A percentile compares a stretch with the other conserved stretches of the same genome.
phyloP scores from a whole-genome alignment of 2,113 vertebrate genomes.

The Epinephelus fuscoguttatus region DNA sequence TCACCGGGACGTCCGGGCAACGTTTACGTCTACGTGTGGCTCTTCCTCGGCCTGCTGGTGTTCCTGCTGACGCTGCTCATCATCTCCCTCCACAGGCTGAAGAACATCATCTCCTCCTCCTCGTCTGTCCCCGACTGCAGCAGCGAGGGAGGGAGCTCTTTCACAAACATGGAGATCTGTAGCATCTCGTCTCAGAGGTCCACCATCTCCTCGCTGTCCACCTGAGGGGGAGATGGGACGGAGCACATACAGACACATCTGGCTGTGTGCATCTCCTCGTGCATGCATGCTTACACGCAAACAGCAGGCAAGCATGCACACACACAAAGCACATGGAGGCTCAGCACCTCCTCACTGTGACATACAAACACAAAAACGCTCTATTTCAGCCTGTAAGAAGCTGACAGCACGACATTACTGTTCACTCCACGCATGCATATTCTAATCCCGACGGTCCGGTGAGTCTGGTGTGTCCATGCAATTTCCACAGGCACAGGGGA shows the following conservation, averaged over 20 bases:
- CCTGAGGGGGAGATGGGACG: conserved; percentile 82
- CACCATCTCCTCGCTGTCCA: conserved; percentile 92
- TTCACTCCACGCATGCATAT: conserved; percentile 30
- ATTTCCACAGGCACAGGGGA: conserved; percentile 7
- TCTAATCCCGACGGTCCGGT: conserved; percentile 2
- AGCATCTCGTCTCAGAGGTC: conserved; percentile 94
- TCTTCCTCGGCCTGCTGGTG: conserved; percentile 95
- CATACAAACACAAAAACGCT: conserved; percentile 36
- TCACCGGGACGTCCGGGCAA: conserved; percentile 85
- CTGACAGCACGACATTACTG: not conserved
- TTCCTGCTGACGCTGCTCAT: conserved; percentile 94
- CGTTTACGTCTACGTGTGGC: conserved; percentile 94
- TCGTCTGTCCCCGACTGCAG: conserved; percentile 92
- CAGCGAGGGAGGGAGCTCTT: conserved; percentile 94
- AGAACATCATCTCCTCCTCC: conserved; percentile 96
- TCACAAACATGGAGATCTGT: conserved; percentile 98
- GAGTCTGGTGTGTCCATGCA: not conserved
- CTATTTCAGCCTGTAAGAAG: conserved; percentile 2
- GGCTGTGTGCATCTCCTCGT: not conserved
- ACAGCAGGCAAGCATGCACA: conserved; percentile 5
- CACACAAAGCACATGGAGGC: not conserved
- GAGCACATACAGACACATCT: not conserved
- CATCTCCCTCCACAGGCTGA: conserved; percentile 96
- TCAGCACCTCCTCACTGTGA: conserved; percentile 18
- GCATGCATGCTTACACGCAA: conserved; percentile 16